A percentile compares a stretch with the other conserved stretches of the same genome.
Conservation (phyloP, 2,797 vertebrate genomes). For the Pseudochromis fuscus region DNA sequence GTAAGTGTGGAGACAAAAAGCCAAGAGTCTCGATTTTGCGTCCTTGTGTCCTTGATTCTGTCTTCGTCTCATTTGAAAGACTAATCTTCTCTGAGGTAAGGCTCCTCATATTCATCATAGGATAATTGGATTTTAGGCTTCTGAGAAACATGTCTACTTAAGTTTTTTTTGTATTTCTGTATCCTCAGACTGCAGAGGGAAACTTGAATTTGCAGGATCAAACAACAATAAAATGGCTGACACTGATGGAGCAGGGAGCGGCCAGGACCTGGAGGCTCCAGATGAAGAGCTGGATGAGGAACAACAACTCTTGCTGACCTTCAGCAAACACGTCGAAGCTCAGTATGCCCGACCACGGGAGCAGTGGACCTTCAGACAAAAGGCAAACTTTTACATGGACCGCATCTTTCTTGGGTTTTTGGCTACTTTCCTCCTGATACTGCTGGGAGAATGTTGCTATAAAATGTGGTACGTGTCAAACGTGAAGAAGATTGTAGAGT, state of each 20-base stretch:
- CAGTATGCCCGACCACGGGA: conserved; percentile 76
- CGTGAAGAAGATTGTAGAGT: conserved; percentile 63
- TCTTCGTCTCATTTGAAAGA: background rate
- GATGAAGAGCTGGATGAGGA: conserved; percentile 68
- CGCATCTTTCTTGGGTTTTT: conserved; percentile 81
- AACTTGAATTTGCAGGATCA: conserved; percentile 20
- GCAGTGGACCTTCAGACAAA: conserved; percentile 82
- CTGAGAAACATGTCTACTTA: background rate
- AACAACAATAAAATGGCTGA: conserved; percentile 68
- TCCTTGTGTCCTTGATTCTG: no score
- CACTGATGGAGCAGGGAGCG: conserved; percentile 35
- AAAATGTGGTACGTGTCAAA: conserved; percentile 83
- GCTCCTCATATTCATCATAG: background rate
- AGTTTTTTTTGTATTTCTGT: background rate
- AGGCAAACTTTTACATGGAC: conserved; percentile 76
- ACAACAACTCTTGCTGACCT: conserved; percentile 57
- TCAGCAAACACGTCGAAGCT: conserved; percentile 69
- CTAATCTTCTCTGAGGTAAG: conserved; percentile 66
- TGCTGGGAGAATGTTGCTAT: conserved; percentile 73
- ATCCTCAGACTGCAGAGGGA: conserved; percentile 8
- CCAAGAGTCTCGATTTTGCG: conserved; percentile 5
- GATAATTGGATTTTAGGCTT: background rate
- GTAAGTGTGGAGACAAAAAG: conserved; percentile 23
- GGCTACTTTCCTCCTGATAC: conserved; percentile 55
- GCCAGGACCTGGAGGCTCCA: conserved; percentile 57